These are phyloP conservation scores for Entelurus aequoreus DNA, from an alignment of 2,113 vertebrate genomes.

Conservation along the genomic window DNA sequence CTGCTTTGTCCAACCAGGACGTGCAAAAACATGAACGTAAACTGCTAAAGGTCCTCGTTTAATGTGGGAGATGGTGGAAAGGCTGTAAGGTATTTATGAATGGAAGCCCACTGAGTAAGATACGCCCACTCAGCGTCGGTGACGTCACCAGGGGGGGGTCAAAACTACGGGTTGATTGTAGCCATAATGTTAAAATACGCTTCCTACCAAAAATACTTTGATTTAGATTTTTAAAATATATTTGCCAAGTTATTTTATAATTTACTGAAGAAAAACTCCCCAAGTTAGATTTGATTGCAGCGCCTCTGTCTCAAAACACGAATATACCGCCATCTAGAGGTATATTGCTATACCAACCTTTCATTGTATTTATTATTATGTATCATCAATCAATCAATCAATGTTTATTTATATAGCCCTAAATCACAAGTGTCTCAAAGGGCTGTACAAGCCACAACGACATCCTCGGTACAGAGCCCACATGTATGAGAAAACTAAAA, in stretches of 20 bases:
- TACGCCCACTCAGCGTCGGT: constrained; percentile 71
- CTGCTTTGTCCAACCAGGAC: constrained; percentile 51
- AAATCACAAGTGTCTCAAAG: too few species aligned
- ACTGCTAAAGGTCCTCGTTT: constrained; percentile 48
- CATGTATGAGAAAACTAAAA: neutral
- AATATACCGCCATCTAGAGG: constrained; percentile 49
- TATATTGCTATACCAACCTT: neutral
- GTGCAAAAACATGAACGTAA: constrained; percentile 32
- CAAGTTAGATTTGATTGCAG: too few species aligned
- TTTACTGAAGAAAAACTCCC: too few species aligned
- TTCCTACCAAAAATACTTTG: too few species aligned
- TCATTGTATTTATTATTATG: neutral
- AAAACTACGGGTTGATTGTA: constrained; percentile 20
- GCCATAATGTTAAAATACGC: too few species aligned
- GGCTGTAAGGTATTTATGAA: constrained; percentile 77
- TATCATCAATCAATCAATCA: too few species aligned
- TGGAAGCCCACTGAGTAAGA: constrained; percentile 67
- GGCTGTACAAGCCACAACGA: too few species aligned
- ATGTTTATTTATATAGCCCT: too few species aligned
- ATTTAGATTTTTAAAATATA: too few species aligned
- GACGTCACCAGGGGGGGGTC: constrained; percentile 54
- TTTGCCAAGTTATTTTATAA: too few species aligned
- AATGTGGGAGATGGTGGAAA: constrained; percentile 59
- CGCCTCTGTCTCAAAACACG: neutral
- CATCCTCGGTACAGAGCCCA: too few species aligned